Percentiles rank a stretch among this genome's conserved stretches.
These are phyloP conservation scores for Chorisops tibialis DNA, from an alignment of 2,888 invertebrate genomes.

Conservation along the genomic window DNA sequence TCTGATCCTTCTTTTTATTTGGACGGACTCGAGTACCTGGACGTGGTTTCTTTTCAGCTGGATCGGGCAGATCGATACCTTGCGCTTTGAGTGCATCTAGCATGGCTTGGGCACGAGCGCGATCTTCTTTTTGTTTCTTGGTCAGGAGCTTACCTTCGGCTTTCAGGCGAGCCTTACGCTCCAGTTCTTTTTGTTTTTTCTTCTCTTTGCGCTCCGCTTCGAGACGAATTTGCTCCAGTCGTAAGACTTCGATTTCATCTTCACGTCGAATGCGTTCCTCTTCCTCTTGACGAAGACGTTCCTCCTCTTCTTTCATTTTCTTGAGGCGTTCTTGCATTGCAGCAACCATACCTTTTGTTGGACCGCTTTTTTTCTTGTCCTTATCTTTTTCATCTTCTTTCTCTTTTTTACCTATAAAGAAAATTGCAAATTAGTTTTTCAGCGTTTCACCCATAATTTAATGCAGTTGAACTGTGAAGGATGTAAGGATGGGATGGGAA, in stretches of 20 bases:
- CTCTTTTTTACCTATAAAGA: slow-evolving; percentile 51
- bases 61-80: slow-evolving; percentile 77
- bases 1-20: slow-evolving; percentile 62
- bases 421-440: too few relatives aligned
- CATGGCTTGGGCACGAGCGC: slow-evolving; percentile 83
- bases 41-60: slow-evolving; percentile 61
- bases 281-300: slow-evolving; percentile 65
- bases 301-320: slow-evolving; percentile 86
- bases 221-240: slow-evolving; percentile 70
- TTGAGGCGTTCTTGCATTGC: slow-evolving; percentile 91
- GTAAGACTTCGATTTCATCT: slow-evolving; percentile 70
- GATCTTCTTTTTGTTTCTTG: slow-evolving; percentile 88
- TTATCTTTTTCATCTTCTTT: slow-evolving; percentile 56
- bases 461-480: too few relatives aligned
- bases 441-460: too few relatives aligned
- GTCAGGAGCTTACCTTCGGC: slow-evolving; percentile 95
- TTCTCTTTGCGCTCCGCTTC: slow-evolving; percentile 86
- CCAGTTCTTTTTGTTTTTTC: slow-evolving; percentile 89
- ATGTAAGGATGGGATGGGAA: too few relatives aligned
- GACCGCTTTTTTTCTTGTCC: slow-evolving; percentile 63
- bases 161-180: slow-evolving; percentile 86
- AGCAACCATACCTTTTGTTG: slow-evolving; percentile 80
- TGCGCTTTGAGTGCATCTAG: slow-evolving; percentile 85
- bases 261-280: slow-evolving; percentile 74
- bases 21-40: slow-evolving; percentile 73